Evolutionary conservation across 2,797 vertebrate genomes (phyloP), one percentile per base, ranked within the genome.

Genomic region (Crotalus adamanteus): DNA sequence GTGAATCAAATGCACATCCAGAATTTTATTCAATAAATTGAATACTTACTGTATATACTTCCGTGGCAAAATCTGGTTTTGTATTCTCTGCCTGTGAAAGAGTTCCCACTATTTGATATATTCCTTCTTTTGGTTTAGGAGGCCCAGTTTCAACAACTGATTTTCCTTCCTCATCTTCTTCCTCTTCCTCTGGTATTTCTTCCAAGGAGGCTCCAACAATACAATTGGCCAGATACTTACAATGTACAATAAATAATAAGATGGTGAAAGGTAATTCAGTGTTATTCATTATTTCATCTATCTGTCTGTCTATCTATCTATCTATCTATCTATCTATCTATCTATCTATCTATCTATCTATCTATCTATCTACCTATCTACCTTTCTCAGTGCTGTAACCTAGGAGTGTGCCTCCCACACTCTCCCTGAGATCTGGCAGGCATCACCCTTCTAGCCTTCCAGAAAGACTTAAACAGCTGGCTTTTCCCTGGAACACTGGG

Each of bases 41-140:
- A 0, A 11, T 61, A 97, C 98, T 98, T 93, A 99, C 99, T 2
- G 6, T 37, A 91, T 98, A 99, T 0, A 94, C 95, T 96, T 99
- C 98, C 69, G 96, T 53, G 3, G 98, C 97, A 91, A 97, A 97
- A 60, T 8, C n/a, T 0, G 95, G 92, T 63, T 56, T 95, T 31
- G 90, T 83, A 1, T 86, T 95, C 0, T 94, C 92, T 0, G 92
- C 88, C 20, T 92, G 91, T 88, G 97, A 97, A 60, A 98, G 95
- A 0, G 98, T 99, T 87, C 99, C 99, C 90, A 99, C 98, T 1
- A 99, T 92, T 92, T 98, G 97, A 83, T 98, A 98, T 0, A 94
- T 93, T 37, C 95, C 95, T 7, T 95, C 93, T 65, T 95, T 95
- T 61, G 88, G 47, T 53, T 85, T 94, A 11, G 2, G 18, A 2